phyloP scores from a whole-genome alignment of 2,113 vertebrate genomes.

The Gobius niger region DNA sequence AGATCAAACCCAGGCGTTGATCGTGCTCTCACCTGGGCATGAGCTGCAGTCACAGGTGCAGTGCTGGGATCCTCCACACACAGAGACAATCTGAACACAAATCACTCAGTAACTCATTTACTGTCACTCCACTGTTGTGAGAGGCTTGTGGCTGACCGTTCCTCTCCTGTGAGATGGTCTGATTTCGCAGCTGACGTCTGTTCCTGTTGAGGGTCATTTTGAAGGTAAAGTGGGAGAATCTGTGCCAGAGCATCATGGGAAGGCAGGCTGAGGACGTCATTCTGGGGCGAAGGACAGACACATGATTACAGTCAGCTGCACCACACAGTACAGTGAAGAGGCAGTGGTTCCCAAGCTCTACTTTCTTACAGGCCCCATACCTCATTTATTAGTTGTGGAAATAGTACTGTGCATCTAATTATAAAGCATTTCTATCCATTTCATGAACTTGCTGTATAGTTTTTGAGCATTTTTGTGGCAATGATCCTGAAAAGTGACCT shows the following conservation, averaged over 20 bases:
- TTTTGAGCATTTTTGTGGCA: no score
- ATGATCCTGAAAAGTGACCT: no score
- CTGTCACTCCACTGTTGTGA: neutral
- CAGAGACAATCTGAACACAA: conserved; percentile 28
- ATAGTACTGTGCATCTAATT: no score
- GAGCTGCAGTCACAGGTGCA: conserved; percentile 45
- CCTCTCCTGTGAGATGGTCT: conserved; percentile 27
- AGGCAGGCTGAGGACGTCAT: conserved; percentile 53
- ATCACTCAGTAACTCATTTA: neutral
- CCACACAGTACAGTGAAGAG: no score
- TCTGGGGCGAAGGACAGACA: conserved; percentile 39
- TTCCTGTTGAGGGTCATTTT: conserved; percentile 7
- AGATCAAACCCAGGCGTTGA: no score
- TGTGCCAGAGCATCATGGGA: conserved; percentile 66
- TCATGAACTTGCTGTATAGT: no score
- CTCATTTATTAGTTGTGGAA: no score
- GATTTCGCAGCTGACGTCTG: conserved; percentile 7
- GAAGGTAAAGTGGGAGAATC: conserved; percentile 63
- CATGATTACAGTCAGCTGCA: no score
- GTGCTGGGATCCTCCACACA: conserved; percentile 34
- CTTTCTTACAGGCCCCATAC: no score
- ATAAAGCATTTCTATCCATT: no score
- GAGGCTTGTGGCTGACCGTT: conserved; percentile 21
- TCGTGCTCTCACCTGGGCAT: conserved; percentile 58
- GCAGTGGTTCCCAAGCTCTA: no score